Conservation (phyloP, 1,140 invertebrate genomes). For the Drosophila kanapiae region DNA sequence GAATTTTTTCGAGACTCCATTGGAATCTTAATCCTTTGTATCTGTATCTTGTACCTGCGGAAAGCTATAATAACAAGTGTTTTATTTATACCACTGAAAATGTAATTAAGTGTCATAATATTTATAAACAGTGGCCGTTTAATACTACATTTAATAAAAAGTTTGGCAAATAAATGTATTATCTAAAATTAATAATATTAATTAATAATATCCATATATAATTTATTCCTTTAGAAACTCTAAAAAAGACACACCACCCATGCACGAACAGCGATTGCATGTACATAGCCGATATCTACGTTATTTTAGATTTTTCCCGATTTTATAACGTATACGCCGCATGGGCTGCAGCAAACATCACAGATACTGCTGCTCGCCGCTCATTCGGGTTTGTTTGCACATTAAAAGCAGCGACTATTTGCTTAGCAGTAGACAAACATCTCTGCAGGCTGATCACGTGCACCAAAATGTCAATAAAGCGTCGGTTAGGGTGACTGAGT, state of each 20-base stretch:
- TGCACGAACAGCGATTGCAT: neutral
- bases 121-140: no score
- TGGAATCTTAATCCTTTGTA: neutral
- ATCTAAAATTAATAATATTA: no score
- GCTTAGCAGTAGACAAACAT: slow-evolving; percentile 41
- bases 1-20: neutral
- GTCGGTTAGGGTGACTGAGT: slow-evolving; percentile 3
- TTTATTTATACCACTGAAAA: no score
- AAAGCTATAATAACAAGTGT: no score
- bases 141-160: no score
- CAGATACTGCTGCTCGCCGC: slow-evolving; percentile 17
- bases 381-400: slow-evolving; percentile 37
- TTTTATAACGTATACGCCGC: slow-evolving; percentile 18
- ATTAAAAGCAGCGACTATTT: slow-evolving; percentile 46
- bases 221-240: neutral
- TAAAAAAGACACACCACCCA: neutral
- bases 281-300: neutral
- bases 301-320: neutral
- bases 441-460: slow-evolving; percentile 70
- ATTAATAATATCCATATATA: no score
- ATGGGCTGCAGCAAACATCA: slow-evolving; percentile 4
- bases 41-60: no score
- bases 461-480: slow-evolving; percentile 76
- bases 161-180: no score
- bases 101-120: no score